Evolutionary conservation across 2,797 vertebrate genomes (phyloP).

Genomic region (Myotis daubentonii): DNA sequence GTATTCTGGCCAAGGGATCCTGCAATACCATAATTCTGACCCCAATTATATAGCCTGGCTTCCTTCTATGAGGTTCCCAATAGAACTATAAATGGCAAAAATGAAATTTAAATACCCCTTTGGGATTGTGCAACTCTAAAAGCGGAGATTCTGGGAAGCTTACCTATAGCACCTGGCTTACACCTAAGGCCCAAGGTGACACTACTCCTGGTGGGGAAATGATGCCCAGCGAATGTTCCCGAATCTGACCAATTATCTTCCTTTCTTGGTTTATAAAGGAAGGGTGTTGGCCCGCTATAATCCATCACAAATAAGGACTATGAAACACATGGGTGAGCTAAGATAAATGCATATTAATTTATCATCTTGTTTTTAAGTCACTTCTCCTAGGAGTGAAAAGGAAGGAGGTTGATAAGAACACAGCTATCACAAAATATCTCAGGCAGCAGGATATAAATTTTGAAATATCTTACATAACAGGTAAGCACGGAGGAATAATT

Average conservation of each 20-base stretch:
- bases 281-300: fast-evolving
- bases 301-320: neutral
- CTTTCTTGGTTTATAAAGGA: neutral
- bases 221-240: neutral
- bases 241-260: neutral
- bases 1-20: neutral
- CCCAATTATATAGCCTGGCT: neutral
- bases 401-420: slow-evolving; percentile 73
- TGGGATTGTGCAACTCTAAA: neutral
- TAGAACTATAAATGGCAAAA: neutral
- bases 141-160: neutral
- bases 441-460: slow-evolving; percentile 56
- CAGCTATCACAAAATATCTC: slow-evolving; percentile 68
- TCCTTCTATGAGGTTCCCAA: neutral
- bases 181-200: neutral
- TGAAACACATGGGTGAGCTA: neutral
- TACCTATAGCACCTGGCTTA: neutral
- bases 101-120: neutral
- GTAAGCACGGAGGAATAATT: slow-evolving; percentile 48
- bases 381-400: slow-evolving; percentile 26
- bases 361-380: neutral
- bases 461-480: slow-evolving; percentile 71
- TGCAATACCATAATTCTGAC: neutral
- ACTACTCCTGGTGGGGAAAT: neutral
- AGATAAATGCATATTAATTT: neutral